Base-by-base conservation (phyloP, 2,888 invertebrate species). In the Drosophila nr. perissopoda region DNA sequence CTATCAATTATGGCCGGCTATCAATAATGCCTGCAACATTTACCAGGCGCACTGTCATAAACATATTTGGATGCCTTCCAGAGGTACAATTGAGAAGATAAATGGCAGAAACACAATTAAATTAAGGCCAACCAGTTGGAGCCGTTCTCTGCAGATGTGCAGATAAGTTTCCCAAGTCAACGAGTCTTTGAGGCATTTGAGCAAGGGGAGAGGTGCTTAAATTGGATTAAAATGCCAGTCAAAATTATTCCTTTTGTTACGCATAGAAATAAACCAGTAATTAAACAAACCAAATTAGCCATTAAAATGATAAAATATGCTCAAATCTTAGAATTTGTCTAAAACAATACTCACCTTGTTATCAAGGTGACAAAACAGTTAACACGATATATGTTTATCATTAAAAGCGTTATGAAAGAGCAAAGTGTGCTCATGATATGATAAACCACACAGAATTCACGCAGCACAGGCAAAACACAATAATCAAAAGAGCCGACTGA, bases 351-450 rank as follows among this genome's bases (percentile, higher is more conserved):
- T 25, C 21, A 33, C n/a, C n/a, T 25, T 4, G 13, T n/a, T 29
- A 25, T 2, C 34, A 63, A 54, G 3, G 25, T 25, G 27, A 57
- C 25, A 58, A 33, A 51, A 46, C 38, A 53, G 27, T 36, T 33
- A 56, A 66, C 31, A 7, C 48, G 38, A 52, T 76, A 48, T 56
- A 68, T 70, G 38, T 59, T 51, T 70, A 57, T 74, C 79, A 84
- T 86, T 84, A 88, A 81, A 74, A 62, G 51, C 73, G 73, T 76
- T 82, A 80, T 71, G 73, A 75, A 63, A 70, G 53, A 52, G 49
- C 51, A 56, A 46, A 71, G 51, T 57, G 52, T 61, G 54, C 54
- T 54, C 49, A 42, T 29, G 38, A 31, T 53, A 21, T 53, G 51
- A 58, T 59, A 56, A 40, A 36, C 36, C 46, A 59, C 31, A 38